These are phyloP conservation scores for Pangasius larnaudii DNA, from an alignment of 2,797 vertebrate species.

Conservation along the genomic window DNA sequence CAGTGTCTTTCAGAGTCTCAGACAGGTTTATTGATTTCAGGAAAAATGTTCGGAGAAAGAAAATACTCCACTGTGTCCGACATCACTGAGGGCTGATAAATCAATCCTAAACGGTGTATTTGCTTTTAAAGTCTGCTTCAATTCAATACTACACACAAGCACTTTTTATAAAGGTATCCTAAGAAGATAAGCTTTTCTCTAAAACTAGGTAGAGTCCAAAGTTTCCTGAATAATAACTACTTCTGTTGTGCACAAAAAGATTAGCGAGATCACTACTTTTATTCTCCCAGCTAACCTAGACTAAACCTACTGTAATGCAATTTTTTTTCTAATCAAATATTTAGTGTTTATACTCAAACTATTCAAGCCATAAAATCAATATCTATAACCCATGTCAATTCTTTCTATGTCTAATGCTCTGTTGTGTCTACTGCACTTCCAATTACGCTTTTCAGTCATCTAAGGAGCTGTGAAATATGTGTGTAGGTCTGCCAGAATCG, in stretches of 20 bases:
- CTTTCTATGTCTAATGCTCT: background rate
- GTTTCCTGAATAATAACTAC: background rate
- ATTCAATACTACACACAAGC: background rate
- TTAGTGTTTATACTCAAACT: background rate
- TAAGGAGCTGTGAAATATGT: background rate
- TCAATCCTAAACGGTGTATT: conserved; percentile 6
- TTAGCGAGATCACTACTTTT: no score
- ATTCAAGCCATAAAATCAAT: no score
- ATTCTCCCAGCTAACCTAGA: no score
- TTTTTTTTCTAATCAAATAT: background rate
- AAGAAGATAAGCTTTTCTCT: background rate
- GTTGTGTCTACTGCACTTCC: background rate
- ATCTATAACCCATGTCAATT: no score
- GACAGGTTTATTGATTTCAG: conserved; percentile 26
- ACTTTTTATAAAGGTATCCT: background rate
- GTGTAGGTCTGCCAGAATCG: background rate
- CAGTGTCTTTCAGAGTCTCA: background rate
- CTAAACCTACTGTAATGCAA: background rate
- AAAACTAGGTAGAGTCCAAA: background rate
- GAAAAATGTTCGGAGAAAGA: background rate
- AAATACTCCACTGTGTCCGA: background rate
- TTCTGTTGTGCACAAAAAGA: background rate
- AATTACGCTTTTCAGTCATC: background rate
- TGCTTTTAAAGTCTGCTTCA: background rate
- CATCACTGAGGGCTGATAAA: conserved; percentile 14